These are phyloP conservation scores for Tyrannus savana DNA, from an alignment of 2,113 vertebrate genomes.

Conservation along the genomic window DNA sequence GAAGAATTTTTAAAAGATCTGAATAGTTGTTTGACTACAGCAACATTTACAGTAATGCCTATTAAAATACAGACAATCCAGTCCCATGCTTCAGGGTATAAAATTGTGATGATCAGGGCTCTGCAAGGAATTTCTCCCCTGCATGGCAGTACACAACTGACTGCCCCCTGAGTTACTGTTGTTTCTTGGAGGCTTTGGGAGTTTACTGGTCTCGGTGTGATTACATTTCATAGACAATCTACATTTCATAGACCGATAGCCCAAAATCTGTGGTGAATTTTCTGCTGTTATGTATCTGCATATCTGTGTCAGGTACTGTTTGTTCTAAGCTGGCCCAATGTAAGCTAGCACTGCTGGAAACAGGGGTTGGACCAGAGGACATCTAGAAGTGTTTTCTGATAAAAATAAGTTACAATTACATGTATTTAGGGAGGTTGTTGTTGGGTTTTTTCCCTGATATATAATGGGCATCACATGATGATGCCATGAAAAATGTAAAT, in stretches of 20 bases:
- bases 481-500: conserved; percentile 47
- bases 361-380: not conserved
- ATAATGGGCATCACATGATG: conserved; percentile 16
- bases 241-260: not conserved
- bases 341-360: not conserved
- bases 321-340: not conserved
- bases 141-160: not conserved
- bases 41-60: not conserved
- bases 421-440: not conserved
- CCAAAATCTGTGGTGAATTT: not conserved
- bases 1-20: not conserved
- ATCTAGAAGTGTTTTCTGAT: not conserved
- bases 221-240: not conserved
- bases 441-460: conserved; percentile 1
- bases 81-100: not conserved
- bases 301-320: not conserved
- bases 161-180: not conserved
- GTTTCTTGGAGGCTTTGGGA: not conserved
- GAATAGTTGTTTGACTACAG: not conserved
- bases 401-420: not conserved
- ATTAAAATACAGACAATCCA: not conserved
- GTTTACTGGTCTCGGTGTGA: not conserved
- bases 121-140: not conserved
- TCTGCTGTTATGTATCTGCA: accelerated
- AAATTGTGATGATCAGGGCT: not conserved